Conservation (phyloP, 2,888 invertebrate genomes). For the Bombyx huttoni region DNA sequence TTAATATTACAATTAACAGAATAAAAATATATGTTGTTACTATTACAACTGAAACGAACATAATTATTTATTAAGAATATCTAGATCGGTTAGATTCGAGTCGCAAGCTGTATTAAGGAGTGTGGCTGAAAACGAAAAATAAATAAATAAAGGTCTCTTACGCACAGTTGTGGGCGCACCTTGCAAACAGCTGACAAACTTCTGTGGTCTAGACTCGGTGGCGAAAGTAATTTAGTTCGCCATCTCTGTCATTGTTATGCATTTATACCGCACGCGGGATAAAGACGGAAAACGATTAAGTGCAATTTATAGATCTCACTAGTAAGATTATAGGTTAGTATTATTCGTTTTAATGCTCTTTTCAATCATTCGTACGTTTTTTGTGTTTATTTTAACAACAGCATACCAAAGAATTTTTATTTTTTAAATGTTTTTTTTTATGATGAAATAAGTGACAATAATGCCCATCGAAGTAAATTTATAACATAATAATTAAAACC, state of each 20-base stretch:
- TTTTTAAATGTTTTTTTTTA: too few species aligned
- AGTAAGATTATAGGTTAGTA: background rate
- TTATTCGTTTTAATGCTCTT: background rate
- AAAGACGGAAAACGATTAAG: background rate
- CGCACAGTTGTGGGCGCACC: background rate
- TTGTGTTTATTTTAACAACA: background rate
- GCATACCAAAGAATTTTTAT: too few species aligned
- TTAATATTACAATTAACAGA: too few species aligned
- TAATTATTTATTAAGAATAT: background rate
- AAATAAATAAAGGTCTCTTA: background rate
- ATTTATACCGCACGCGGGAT: background rate
- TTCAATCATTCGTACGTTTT: background rate
- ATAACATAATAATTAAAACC: too few species aligned
- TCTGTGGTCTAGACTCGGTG: background rate
- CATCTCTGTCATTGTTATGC: background rate
- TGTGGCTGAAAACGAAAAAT: background rate
- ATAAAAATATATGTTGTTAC: too few species aligned
- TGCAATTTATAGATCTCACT: background rate
- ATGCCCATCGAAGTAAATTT: too few species aligned
- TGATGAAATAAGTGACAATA: too few species aligned
- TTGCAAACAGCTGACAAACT: background rate
- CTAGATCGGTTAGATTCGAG: background rate
- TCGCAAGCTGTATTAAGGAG: background rate
- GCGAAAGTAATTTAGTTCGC: background rate
- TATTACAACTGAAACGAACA: too few species aligned